Conservation (phyloP, 2,113 vertebrate genomes). For the Leptobrachium leishanense region DNA sequence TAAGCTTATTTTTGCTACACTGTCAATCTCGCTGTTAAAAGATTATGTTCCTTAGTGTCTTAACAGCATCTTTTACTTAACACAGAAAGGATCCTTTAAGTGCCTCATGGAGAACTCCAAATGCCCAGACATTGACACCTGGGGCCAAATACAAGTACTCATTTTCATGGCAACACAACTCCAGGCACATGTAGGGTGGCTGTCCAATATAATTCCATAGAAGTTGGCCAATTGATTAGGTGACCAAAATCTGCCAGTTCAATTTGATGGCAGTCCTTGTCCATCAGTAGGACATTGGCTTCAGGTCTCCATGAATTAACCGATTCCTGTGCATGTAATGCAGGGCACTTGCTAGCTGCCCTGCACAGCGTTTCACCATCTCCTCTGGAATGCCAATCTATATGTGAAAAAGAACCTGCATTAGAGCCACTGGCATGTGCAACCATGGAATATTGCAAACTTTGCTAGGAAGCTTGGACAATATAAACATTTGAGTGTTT, state of each 20-base stretch:
- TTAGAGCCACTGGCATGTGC: too few relatives aligned
- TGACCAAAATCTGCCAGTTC: slow-evolving; percentile 87
- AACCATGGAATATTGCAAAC: too few relatives aligned
- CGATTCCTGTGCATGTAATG: slow-evolving; percentile 83
- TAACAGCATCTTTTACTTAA: too few relatives aligned
- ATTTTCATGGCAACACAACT: slow-evolving; percentile 66
- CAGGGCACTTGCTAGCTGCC: slow-evolving; percentile 69
- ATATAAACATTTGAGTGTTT: too few relatives aligned
- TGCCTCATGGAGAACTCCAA: background rate
- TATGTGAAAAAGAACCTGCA: background rate
- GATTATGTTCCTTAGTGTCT: background rate
- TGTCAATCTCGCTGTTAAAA: too few relatives aligned
- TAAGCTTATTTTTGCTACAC: background rate
- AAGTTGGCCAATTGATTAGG: slow-evolving; percentile 81
- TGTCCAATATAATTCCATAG: slow-evolving; percentile 77
- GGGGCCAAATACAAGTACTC: background rate
- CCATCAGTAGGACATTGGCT: slow-evolving; percentile 72
- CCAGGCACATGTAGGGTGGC: slow-evolving; percentile 86
- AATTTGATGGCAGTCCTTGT: too few relatives aligned
- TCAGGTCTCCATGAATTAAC: slow-evolving; percentile 62
- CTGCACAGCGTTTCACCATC: slow-evolving; percentile 77
- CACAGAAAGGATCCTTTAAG: background rate
- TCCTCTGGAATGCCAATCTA: slow-evolving; percentile 83
- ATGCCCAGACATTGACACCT: background rate
- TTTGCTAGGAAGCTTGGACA: too few relatives aligned